Base-by-base conservation (phyloP, 2,888 invertebrate genomes). In the Rotaria sp. region DNA sequence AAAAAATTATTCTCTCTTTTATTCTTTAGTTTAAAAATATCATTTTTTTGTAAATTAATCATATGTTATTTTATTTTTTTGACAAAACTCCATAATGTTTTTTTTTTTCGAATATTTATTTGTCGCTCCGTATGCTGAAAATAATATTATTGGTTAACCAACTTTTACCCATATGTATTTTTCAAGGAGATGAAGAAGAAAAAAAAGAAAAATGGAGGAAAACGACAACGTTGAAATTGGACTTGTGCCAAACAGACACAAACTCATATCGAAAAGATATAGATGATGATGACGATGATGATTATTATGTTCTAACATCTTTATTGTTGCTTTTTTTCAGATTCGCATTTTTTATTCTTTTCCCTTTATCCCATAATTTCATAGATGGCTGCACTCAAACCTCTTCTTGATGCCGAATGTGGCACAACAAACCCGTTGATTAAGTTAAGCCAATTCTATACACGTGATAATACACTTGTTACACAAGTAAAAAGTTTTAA, bases 261-360 rank as follows among this genome's bases (percentile, higher is more conserved):
- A 35, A 67, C 35, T 67, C 67, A 67, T 67, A 67, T 67, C 30
- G 30, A 18, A 67, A 67, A 67, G 67, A 67, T 67, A 67, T 35
- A 67, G 35, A 67, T 67, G 67, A 67, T n/a, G n/a, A n/a, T n/a
- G n/a, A n/a, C n/a, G n/a, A n/a, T n/a, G n/a, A n/a, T n/a, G n/a
- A n/a, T n/a, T n/a, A n/a, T 35, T 67, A 67, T 59, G 15, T 35
- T 30, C 15, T 67, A 35, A 67, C n/a, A 30, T 35, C 15, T 67
- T 67, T 18, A 11, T 59, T n/a, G 57, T 67, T 67, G 13, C 30
- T 59, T 30, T 13, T 15, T 67, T 35, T 30, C 35, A 67, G 67
- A 67, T 67, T 67, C 67, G 67, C 67, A 67, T 67, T 67, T 67
- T 67, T 67, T 67, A 67, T 67, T 67, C 67, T 67, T 67, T 13